A percentile compares a stretch with the other conserved stretches of the same genome.
These are phyloP conservation scores for Drosophila persimilis DNA, from an alignment of 1,140 invertebrate species.

Conservation along the genomic window DNA sequence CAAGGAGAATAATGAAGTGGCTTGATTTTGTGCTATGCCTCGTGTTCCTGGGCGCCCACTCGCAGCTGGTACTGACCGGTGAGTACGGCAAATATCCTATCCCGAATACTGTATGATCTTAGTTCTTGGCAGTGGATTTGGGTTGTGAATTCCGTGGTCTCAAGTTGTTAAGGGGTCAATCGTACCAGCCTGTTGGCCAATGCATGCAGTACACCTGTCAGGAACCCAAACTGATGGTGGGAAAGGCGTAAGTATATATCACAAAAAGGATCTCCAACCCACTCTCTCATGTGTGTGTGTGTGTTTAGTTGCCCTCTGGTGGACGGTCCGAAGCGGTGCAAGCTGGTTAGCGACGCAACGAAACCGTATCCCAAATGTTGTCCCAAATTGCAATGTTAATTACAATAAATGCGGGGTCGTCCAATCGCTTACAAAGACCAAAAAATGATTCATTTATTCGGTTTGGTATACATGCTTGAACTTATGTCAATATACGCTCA, in stretches of 20 bases:
- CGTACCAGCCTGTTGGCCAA: constrained; percentile 20
- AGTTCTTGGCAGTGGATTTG: constrained; percentile 16
- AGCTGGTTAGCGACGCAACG: constrained; percentile 24
- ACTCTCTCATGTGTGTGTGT: not conserved
- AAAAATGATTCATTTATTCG: constrained; percentile 65
- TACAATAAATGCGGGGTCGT: not conserved
- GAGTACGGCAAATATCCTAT: not conserved
- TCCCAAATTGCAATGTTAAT: constrained; percentile 42
- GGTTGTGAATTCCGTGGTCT: constrained; percentile 33
- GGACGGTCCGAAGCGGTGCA: constrained; percentile 31
- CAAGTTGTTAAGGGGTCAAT: constrained; percentile 35
- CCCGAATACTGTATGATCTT: not conserved
- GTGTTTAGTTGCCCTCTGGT: constrained; percentile 38
- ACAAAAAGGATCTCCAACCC: too few relatives aligned
- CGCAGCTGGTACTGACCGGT: constrained; percentile 52
- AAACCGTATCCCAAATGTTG: constrained; percentile 65
- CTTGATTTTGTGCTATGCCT: constrained; percentile 57
- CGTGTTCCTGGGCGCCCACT: constrained; percentile 49
- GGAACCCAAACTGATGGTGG: not conserved
- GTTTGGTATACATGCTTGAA: constrained; percentile 76
- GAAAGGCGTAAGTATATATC: constrained; percentile 22
- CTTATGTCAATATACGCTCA: constrained; percentile 37
- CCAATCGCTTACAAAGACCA: constrained; percentile 50
- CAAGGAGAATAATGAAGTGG: constrained; percentile 35
- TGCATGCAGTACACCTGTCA: constrained; percentile 41